phyloP scores from a whole-genome alignment of 2,797 vertebrate species.

The Danio aesculapii region DNA sequence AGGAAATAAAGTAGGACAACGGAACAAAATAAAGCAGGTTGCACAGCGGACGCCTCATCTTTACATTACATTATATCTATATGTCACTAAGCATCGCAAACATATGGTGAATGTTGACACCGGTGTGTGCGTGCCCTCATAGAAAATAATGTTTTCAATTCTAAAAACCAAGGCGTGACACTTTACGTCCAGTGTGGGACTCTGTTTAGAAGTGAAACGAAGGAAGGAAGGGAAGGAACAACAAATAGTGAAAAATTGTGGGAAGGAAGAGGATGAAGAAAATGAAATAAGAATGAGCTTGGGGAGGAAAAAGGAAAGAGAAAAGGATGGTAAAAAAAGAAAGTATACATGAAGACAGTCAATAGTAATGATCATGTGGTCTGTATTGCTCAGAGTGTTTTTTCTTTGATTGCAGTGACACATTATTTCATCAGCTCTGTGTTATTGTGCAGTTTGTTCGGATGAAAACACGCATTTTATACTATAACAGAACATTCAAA shows the following conservation, averaged over 20 bases:
- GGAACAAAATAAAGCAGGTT: background rate
- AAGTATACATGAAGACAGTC: background rate
- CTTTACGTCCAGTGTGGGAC: too few relatives aligned
- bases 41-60: too few relatives aligned
- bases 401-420: background rate
- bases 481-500: slow-evolving; percentile 7
- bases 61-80: too few relatives aligned
- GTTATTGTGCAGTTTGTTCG: background rate
- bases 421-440: background rate
- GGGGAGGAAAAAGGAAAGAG: too few relatives aligned
- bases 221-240: background rate
- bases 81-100: too few relatives aligned
- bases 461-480: background rate
- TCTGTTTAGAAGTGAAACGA: too few relatives aligned
- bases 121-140: too few relatives aligned
- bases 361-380: background rate
- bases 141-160: too few relatives aligned
- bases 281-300: background rate
- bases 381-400: slow-evolving; percentile 39
- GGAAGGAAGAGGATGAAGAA: background rate
- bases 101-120: too few relatives aligned
- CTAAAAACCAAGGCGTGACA: too few relatives aligned
- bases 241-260: background rate
- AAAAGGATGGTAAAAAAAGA: background rate
- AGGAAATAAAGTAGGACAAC: too few relatives aligned